Conservation (phyloP, 2,797 vertebrate species). For the Oryzias sinensis region DNA sequence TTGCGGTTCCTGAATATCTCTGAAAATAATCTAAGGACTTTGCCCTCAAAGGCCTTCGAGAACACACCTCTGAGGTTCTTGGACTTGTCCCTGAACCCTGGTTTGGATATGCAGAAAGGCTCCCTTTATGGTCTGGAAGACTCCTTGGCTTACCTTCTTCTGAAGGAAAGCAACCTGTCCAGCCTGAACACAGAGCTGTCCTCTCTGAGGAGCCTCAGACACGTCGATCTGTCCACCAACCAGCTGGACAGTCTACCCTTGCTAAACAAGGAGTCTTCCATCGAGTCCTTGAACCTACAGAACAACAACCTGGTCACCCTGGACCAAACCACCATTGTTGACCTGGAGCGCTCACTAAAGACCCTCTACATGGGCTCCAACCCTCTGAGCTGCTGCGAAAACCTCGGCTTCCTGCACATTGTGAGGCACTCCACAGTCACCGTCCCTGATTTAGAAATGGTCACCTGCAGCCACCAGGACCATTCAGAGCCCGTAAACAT, state of each 20-base stretch:
- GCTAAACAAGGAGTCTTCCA: constrained; percentile 78
- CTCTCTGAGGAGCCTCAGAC: constrained; percentile 78
- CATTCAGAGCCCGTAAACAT: constrained; percentile 77
- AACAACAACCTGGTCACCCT: constrained; percentile 89
- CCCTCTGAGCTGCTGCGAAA: constrained; percentile 90
- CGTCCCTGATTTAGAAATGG: constrained; percentile 78
- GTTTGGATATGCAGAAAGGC: constrained; percentile 77
- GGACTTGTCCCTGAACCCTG: constrained; percentile 87
- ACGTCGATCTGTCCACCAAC: constrained; percentile 88
- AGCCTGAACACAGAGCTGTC: constrained; percentile 82
- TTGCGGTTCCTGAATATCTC: constrained; percentile 83
- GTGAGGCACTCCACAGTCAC: constrained; percentile 80
- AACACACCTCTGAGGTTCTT: constrained; percentile 80
- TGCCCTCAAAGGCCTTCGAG: constrained; percentile 78
- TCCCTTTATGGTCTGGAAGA: constrained; percentile 84
- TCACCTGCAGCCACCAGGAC: constrained; percentile 78
- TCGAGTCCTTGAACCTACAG: constrained; percentile 89
- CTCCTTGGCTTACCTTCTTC: constrained; percentile 81
- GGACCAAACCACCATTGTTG: constrained; percentile 77
- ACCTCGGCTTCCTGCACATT: constrained; percentile 81
- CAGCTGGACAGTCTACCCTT: constrained; percentile 79
- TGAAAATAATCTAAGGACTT: constrained; percentile 74
- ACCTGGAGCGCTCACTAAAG: constrained; percentile 83
- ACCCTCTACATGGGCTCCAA: constrained; percentile 89
- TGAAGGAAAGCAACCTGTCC: constrained; percentile 83